These are phyloP conservation scores for Perdita meconis DNA, from an alignment of 2,888 invertebrate genomes.

Conservation along the genomic window DNA sequence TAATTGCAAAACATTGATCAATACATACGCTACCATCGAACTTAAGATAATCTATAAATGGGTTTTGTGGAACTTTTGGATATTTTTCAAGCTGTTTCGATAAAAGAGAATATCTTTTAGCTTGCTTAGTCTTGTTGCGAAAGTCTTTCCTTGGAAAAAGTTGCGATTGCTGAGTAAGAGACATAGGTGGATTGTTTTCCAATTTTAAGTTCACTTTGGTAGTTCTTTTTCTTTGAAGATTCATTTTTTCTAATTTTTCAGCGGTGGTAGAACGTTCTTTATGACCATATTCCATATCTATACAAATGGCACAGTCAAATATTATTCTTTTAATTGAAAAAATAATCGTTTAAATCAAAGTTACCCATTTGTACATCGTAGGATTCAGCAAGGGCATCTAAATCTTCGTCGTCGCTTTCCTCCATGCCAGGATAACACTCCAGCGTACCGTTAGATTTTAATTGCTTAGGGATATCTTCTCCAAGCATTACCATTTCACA, in stretches of 20 bases:
- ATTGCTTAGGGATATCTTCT: slow-evolving; percentile 90
- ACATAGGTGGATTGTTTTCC: slow-evolving; percentile 86
- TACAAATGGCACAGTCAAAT: slow-evolving; percentile 1
- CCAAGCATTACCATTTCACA: slow-evolving; percentile 96
- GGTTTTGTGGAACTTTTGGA: slow-evolving; percentile 92
- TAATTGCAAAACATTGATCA: neutral
- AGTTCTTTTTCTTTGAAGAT: slow-evolving; percentile 92
- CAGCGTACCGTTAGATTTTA: slow-evolving; percentile 86
- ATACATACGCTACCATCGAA: slow-evolving; percentile 91
- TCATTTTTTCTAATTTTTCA: slow-evolving; percentile 94
- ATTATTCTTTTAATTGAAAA: too few species aligned
- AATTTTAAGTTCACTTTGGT: slow-evolving; percentile 91
- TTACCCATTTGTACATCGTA: slow-evolving; percentile 91
- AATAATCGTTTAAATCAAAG: too few species aligned
- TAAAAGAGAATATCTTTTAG: slow-evolving; percentile 87
- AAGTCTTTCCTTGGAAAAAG: slow-evolving; percentile 86
- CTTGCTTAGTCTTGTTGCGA: slow-evolving; percentile 68
- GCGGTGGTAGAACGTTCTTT: slow-evolving; percentile 94
- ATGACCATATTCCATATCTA: slow-evolving; percentile 85
- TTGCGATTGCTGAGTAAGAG: slow-evolving; percentile 87
- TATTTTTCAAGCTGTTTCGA: slow-evolving; percentile 91
- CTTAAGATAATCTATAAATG: slow-evolving; percentile 95
- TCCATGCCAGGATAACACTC: slow-evolving; percentile 91
- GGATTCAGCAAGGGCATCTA: slow-evolving; percentile 88
- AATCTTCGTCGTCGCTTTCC: slow-evolving; percentile 92